Conservation (phyloP, 2,113 vertebrate species). For the Onychostruthus taczanowskii region DNA sequence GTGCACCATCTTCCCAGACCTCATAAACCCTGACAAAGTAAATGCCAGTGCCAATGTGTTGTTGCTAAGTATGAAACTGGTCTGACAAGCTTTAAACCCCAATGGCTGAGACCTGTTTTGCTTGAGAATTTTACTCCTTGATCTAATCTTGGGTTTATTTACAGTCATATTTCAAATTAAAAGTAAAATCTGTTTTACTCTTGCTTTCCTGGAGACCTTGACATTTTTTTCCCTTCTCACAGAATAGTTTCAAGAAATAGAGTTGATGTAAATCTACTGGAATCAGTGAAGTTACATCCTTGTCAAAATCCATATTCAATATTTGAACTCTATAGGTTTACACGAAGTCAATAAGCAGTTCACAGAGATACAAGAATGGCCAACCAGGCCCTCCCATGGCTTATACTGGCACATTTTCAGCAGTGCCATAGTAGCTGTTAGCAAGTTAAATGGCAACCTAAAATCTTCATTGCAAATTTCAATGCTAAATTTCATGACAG, state of each 20-base stretch:
- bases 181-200: background rate
- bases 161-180: slow-evolving; percentile 14
- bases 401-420: background rate
- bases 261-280: background rate
- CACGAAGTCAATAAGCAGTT: background rate
- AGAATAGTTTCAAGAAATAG: background rate
- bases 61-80: slow-evolving; percentile 12
- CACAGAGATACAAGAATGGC: background rate
- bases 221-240: background rate
- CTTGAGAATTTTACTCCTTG: slow-evolving; percentile 1
- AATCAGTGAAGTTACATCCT: background rate
- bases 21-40: background rate
- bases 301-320: background rate
- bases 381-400: background rate
- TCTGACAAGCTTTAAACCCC: slow-evolving; percentile 35
- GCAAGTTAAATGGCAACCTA: background rate
- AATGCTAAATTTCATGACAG: background rate
- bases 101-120: background rate
- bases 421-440: background rate
- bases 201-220: background rate
- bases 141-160: slow-evolving; percentile 56
- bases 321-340: background rate
- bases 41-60: background rate
- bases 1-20: background rate
- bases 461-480: background rate